phyloP scores from a whole-genome alignment of 1,140 invertebrate genomes.

The Phthorimaea operculella region DNA sequence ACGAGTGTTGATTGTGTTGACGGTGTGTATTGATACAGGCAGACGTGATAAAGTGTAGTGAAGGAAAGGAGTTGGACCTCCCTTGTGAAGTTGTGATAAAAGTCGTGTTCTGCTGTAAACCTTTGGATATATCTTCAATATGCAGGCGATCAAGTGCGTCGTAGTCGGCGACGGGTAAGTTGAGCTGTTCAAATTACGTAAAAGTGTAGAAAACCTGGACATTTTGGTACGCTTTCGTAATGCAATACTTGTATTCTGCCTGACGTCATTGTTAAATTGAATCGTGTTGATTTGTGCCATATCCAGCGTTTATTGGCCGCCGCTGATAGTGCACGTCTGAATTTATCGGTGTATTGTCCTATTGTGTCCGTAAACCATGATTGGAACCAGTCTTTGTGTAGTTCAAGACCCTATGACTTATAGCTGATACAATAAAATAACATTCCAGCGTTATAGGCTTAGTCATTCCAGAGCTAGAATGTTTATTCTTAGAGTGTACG shows the following conservation, averaged over 20 bases:
- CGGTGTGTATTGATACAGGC: slow-evolving; percentile 42
- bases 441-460: neutral
- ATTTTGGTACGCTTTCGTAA: slow-evolving; percentile 15
- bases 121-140: slow-evolving; percentile 53
- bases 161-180: slow-evolving; percentile 94
- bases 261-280: slow-evolving; percentile 56
- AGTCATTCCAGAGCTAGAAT: too few relatives aligned
- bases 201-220: neutral
- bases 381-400: slow-evolving; percentile 8
- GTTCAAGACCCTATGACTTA: neutral
- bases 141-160: slow-evolving; percentile 96
- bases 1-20: slow-evolving; percentile 45
- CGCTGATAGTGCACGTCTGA: slow-evolving; percentile 22
- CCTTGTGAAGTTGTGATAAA: slow-evolving; percentile 21
- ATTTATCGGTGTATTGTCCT: slow-evolving; percentile 14
- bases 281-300: slow-evolving; percentile 18
- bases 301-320: slow-evolving; percentile 13
- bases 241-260: slow-evolving; percentile 29
- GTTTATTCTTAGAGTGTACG: too few relatives aligned
- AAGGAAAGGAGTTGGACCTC: slow-evolving; percentile 34
- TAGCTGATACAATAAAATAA: neutral
- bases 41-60: slow-evolving; percentile 48
- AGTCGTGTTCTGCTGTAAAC: slow-evolving; percentile 47
- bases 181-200: slow-evolving; percentile 6
- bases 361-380: slow-evolving; percentile 13